These are phyloP conservation scores for Alligator sinensis DNA, from an alignment of 2,113 vertebrate genomes.

Conservation along the genomic window DNA sequence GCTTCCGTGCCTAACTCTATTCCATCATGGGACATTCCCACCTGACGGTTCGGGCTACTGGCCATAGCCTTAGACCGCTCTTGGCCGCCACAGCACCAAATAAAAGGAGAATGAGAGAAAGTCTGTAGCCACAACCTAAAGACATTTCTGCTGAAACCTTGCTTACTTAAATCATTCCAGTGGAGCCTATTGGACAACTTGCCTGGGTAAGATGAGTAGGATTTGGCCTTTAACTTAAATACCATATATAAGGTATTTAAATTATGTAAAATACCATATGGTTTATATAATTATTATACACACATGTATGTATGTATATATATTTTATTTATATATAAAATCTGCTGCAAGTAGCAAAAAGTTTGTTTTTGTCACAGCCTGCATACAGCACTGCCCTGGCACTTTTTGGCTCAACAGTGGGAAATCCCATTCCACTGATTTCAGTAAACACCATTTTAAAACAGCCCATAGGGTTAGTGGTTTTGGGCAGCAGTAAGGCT, in stretches of 20 bases:
- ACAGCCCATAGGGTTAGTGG: rapidly evolving
- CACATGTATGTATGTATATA: too few relatives aligned
- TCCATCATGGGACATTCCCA: too few relatives aligned
- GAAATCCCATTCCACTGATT: not conserved
- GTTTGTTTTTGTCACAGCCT: too few relatives aligned
- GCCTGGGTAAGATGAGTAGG: not conserved
- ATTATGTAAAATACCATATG: too few relatives aligned
- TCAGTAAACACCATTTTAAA: not conserved
- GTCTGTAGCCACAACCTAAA: not conserved
- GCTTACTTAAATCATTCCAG: not conserved
- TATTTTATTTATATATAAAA: too few relatives aligned
- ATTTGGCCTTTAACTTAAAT: not conserved
- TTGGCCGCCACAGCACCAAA: not conserved
- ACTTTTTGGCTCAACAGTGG: not conserved
- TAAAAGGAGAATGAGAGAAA: not conserved
- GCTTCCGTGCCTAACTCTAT: too few relatives aligned
- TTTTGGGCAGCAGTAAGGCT: not conserved
- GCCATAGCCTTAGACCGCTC: too few relatives aligned
- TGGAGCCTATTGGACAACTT: not conserved
- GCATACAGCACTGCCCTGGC: too few relatives aligned
- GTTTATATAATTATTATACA: too few relatives aligned
- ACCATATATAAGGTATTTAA: too few relatives aligned
- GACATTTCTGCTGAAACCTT: not conserved
- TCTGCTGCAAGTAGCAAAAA: too few relatives aligned
- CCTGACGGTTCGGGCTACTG: too few relatives aligned